Conservation (phyloP, 2,797 vertebrate genomes). For the Tadarida brasiliensis region DNA sequence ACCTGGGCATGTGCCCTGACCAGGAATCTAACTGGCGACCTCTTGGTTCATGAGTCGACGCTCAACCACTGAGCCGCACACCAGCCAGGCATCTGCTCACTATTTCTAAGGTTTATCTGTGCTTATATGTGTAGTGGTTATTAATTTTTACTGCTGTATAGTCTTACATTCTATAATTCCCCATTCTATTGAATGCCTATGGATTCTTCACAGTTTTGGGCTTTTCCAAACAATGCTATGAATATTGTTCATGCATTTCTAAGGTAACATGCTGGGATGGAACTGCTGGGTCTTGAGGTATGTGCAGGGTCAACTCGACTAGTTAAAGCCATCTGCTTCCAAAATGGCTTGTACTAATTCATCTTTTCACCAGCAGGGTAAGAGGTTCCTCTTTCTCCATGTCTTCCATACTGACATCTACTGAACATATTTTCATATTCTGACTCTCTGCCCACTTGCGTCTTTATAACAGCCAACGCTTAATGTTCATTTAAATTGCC, state of each 20-base stretch:
- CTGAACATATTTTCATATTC: slow-evolving; percentile 6
- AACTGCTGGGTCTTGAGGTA: neutral
- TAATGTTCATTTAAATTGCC: neutral
- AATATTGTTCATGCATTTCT: neutral
- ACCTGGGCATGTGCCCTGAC: too few species aligned
- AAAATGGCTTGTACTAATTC: neutral
- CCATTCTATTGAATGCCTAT: neutral
- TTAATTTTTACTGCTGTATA: neutral
- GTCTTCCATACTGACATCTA: neutral
- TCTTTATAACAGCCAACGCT: neutral
- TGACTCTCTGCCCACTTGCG: neutral
- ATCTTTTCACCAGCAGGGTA: neutral
- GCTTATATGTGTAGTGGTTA: neutral
- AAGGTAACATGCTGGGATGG: neutral
- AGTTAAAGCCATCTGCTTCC: slow-evolving; percentile 1
- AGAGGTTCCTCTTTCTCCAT: neutral
- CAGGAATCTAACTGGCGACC: too few species aligned
- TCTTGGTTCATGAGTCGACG: too few species aligned
- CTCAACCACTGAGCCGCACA: too few species aligned
- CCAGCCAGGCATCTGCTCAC: neutral
- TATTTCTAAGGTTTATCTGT: neutral
- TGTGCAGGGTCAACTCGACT: neutral
- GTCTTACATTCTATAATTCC: neutral
- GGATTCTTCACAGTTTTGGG: neutral
- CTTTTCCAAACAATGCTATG: neutral